Evolutionary conservation across 2,888 invertebrate genomes (phyloP), one percentile per base, ranked within the genome.

Genomic region (Luperina nickerlii): DNA sequence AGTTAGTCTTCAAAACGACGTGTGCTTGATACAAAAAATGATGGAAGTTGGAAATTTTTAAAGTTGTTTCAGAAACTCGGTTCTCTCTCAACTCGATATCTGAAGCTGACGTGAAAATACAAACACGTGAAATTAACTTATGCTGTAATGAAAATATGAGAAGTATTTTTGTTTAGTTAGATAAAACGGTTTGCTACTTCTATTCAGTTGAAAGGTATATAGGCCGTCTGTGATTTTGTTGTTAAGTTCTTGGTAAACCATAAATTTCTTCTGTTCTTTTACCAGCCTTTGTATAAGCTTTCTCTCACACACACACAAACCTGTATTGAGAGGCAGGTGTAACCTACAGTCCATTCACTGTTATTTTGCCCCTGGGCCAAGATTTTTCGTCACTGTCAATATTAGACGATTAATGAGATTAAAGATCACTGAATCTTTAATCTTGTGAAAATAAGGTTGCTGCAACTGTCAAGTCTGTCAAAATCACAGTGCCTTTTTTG

Each of bases 1-100:
- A 87, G 70, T 84, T 78, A 66, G 15, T 65, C 74, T 81, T 77
- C 57, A 65, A 78, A 80, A 82, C 65, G 48, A 27, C n/a, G 65
- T 68, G 48, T 62, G 72, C 62, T 71, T 86, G 54, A 74, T 73
- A 76, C 65, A 65, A 38, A 75, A 75, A 78, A 74, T 78, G 20
- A 65, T 72, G 65, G 27, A 80, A 65, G 67, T 67, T 57, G 54
- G 15, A 42, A 38, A 42, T 27, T 38, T 62, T 45, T 60, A 57
- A 69, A 73, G 48, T 76, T 74, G 48, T 72, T 71, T 18, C 32
- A 62, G 20, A 76, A 74, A 51, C 67, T 74, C 11, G 13, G 32
- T 45, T 76, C 32, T 67, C 74, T 60, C 60, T 45, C 20, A 69
- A 73, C 73, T 70, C 24, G n/a, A 65, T 69, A 63, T 73, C 63